These are phyloP conservation scores for Rhimphoctona megacephalus DNA, from an alignment of 2,888 invertebrate genomes.

Conservation along the genomic window DNA sequence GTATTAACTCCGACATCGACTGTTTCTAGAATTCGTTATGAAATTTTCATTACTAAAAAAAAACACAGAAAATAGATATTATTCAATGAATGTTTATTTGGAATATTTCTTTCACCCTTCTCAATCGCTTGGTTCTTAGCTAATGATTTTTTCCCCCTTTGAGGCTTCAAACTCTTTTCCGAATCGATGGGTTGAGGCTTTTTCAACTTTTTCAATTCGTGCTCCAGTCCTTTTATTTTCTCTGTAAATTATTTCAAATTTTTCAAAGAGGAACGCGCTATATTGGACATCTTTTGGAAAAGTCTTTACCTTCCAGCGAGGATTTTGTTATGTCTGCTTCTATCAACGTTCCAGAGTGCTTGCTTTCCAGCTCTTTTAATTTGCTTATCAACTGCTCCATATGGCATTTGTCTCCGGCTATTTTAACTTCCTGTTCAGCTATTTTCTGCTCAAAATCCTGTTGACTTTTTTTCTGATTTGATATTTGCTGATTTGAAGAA, in stretches of 20 bases:
- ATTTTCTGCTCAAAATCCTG: slow-evolving; percentile 59
- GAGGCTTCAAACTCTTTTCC: slow-evolving; percentile 41
- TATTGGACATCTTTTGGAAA: not conserved
- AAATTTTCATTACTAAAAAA: not conserved
- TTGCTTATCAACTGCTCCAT: slow-evolving; percentile 77
- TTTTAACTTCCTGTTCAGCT: slow-evolving; percentile 68
- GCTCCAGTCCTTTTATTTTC: slow-evolving; percentile 72
- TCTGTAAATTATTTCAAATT: slow-evolving; percentile 63
- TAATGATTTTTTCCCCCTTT: slow-evolving; percentile 59
- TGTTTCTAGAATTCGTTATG: slow-evolving; percentile 29
- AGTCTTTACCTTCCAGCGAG: slow-evolving; percentile 72
- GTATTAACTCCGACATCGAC: slow-evolving; percentile 64
- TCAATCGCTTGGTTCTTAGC: slow-evolving; percentile 10
- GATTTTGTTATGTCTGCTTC: slow-evolving; percentile 72
- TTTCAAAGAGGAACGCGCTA: not conserved
- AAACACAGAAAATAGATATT: not conserved
- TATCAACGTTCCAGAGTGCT: slow-evolving; percentile 67
- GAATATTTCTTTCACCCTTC: slow-evolving; percentile 21
- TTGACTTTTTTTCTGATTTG: slow-evolving; percentile 68
- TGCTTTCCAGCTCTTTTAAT: slow-evolving; percentile 73
- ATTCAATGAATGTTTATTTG: not conserved
- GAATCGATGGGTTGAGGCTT: slow-evolving; percentile 54
- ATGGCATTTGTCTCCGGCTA: slow-evolving; percentile 75
- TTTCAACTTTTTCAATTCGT: slow-evolving; percentile 69
- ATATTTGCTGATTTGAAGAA: slow-evolving; percentile 70